phyloP scores from a whole-genome alignment of 2,113 vertebrate species.

The Ailurus styani region DNA sequence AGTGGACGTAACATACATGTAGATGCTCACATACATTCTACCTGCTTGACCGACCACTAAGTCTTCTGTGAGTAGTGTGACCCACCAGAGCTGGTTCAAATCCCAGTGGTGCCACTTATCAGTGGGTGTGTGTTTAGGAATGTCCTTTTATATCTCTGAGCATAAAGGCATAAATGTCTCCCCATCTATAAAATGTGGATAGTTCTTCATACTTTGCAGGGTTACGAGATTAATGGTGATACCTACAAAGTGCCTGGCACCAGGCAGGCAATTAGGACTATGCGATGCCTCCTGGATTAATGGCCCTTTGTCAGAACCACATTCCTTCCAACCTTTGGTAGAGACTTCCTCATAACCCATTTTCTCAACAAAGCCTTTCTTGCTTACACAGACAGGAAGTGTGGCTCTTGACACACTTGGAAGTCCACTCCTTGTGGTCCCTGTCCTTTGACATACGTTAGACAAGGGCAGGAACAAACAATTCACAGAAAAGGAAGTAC shows the following conservation, averaged over 20 bases:
- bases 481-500: background rate
- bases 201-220: background rate
- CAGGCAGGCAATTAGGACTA: background rate
- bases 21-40: accelerated
- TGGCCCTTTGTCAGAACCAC: background rate
- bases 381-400: background rate
- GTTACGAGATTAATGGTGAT: background rate
- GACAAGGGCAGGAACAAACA: background rate
- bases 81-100: background rate
- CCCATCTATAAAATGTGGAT: background rate
- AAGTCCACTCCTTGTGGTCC: background rate
- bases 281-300: background rate
- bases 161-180: background rate
- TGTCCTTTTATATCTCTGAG: background rate
- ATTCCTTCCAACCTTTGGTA: background rate
- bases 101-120: background rate
- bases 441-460: background rate
- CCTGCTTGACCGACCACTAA: background rate
- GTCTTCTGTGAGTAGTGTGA: background rate
- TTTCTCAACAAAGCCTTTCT: background rate
- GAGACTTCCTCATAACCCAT: background rate
- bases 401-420: background rate
- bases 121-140: background rate
- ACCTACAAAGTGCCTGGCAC: background rate
- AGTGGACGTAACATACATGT: accelerated